Conservation (phyloP, 1,140 invertebrate species). For the Ladona fulva region DNA sequence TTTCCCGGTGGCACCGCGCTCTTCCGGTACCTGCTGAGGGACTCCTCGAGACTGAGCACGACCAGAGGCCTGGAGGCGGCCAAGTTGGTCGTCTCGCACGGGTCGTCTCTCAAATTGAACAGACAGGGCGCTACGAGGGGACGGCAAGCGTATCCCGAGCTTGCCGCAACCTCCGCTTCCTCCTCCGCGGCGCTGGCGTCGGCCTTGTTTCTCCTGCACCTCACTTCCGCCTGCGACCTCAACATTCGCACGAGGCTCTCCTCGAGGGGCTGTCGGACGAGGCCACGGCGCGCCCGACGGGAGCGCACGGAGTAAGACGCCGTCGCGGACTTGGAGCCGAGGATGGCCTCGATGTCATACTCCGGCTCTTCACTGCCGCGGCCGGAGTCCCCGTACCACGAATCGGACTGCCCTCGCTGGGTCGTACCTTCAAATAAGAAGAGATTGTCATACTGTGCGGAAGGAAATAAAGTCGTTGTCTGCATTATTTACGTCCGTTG, state of each 20-base stretch:
- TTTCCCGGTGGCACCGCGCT: conserved; percentile 65
- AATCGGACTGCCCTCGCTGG: conserved; percentile 36
- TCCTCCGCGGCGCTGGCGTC: conserved; percentile 16
- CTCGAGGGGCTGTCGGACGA: not conserved
- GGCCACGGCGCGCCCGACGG: not conserved
- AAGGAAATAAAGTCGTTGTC: too few species aligned
- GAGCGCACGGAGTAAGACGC: conserved; percentile 24
- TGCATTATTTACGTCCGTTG: too few species aligned
- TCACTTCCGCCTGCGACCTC: conserved; percentile 37
- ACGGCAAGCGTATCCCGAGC: conserved; percentile 37
- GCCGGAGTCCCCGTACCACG: conserved; percentile 51
- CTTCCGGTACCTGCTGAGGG: conserved; percentile 37
- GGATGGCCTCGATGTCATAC: conserved; percentile 39
- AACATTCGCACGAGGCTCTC: conserved; percentile 33
- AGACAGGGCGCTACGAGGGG: conserved; percentile 51
- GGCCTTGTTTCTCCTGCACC: conserved; percentile 33
- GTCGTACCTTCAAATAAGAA: conserved; percentile 27
- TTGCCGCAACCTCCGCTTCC: conserved; percentile 26
- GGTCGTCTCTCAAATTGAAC: conserved; percentile 62
- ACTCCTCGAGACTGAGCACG: conserved; percentile 37
- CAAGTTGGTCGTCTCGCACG: conserved; percentile 66
- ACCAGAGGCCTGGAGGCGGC: conserved; percentile 38
- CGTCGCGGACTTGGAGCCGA: conserved; percentile 39
- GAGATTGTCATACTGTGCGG: not conserved
- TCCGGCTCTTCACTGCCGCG: conserved; percentile 24